These are phyloP conservation scores for Lingula anatina DNA, from an alignment of 2,888 invertebrate species.

Conservation along the genomic window DNA sequence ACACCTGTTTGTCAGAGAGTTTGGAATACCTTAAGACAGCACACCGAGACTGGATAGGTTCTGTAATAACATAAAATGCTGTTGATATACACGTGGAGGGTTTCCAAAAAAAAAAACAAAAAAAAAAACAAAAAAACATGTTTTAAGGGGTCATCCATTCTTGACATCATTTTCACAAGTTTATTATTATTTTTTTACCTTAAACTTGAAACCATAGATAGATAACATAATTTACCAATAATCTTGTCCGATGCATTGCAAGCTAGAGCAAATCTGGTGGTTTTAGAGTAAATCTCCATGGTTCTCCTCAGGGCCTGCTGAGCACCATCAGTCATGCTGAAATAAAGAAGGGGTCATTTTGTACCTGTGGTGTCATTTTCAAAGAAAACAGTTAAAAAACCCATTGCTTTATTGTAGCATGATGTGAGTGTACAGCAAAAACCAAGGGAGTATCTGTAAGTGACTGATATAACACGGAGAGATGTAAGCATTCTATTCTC, in stretches of 20 bases:
- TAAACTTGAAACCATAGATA: too few species aligned
- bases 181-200: neutral
- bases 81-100: neutral
- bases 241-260: slow-evolving; percentile 98
- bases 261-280: slow-evolving; percentile 94
- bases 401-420: too few species aligned
- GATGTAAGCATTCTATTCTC: too few species aligned
- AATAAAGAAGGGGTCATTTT: too few species aligned
- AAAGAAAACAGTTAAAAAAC: too few species aligned
- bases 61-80: slow-evolving; percentile 50
- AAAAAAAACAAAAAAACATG: neutral
- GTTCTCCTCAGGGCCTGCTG: slow-evolving; percentile 95
- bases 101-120: neutral
- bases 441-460: too few species aligned
- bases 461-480: too few species aligned
- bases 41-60: slow-evolving; percentile 97
- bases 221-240: slow-evolving; percentile 63
- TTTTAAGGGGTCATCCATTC: neutral
- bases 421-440: too few species aligned
- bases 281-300: slow-evolving; percentile 97
- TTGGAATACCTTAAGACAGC: slow-evolving; percentile 90
- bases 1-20: slow-evolving; percentile 83
- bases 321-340: slow-evolving; percentile 97
- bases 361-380: too few species aligned
- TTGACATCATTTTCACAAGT: neutral